Evolutionary conservation across 2,797 vertebrate species (phyloP).

Genomic region (Zalophus californianus): DNA sequence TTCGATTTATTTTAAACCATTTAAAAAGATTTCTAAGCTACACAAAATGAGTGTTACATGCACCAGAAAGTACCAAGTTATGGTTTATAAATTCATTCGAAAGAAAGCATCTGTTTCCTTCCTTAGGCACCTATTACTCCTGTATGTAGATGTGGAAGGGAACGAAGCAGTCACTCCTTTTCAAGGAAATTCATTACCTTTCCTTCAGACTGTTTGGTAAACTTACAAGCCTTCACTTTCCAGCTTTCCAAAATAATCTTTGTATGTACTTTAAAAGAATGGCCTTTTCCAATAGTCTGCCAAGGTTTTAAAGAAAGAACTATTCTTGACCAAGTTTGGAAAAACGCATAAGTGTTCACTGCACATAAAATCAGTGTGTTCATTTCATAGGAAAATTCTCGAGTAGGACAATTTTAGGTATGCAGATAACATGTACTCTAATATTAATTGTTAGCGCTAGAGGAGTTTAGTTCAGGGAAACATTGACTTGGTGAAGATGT

Average conservation of each 20-base stretch:
- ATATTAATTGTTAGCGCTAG: slow-evolving; percentile 18
- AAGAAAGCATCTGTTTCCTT: not conserved
- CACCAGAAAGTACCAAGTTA: slow-evolving; percentile 28
- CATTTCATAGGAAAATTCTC: slow-evolving; percentile 55
- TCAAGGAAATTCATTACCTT: slow-evolving; percentile 62
- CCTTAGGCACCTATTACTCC: not conserved
- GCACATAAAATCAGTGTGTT: slow-evolving; percentile 58
- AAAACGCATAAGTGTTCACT: slow-evolving; percentile 46
- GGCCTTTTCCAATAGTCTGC: slow-evolving; percentile 69
- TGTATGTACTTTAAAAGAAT: slow-evolving; percentile 69
- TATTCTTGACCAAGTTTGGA: slow-evolving; percentile 78
- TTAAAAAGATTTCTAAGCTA: slow-evolving; percentile 31
- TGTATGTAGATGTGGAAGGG: not conserved
- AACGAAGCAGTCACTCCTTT: not conserved
- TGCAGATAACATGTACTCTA: not conserved
- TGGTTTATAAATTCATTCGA: slow-evolving; percentile 49
- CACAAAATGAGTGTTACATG: slow-evolving; percentile 5
- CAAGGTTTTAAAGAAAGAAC: slow-evolving; percentile 71
- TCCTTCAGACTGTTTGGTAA: slow-evolving; percentile 45
- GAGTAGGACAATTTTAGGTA: not conserved
- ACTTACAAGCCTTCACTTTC: slow-evolving; percentile 55
- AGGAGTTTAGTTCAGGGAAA: slow-evolving; percentile 13
- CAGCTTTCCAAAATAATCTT: slow-evolving; percentile 72
- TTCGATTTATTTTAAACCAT: slow-evolving; percentile 58
- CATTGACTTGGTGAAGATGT: slow-evolving; percentile 10